phyloP scores from a whole-genome alignment of 2,113 vertebrate genomes.

The Cacatua alba region DNA sequence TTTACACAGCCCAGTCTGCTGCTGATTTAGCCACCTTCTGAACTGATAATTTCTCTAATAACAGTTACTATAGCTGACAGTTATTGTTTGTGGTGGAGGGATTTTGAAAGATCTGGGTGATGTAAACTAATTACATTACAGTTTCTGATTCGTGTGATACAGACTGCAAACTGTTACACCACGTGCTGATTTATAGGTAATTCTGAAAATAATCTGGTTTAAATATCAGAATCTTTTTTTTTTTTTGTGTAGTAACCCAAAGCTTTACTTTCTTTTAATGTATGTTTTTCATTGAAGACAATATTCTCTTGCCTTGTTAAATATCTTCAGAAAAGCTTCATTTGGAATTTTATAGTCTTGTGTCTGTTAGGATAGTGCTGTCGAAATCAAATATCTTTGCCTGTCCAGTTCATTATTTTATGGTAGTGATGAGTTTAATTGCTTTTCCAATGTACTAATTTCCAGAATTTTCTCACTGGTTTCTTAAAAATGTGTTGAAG shows the following conservation, averaged over 20 bases:
- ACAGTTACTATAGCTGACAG: not conserved
- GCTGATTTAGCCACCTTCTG: not conserved
- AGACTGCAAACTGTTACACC: not conserved
- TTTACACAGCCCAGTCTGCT: not conserved
- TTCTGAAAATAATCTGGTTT: not conserved
- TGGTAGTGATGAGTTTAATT: not conserved
- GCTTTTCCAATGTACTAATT: not conserved
- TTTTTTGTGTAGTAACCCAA: not conserved
- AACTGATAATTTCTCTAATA: not conserved
- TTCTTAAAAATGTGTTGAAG: slow-evolving; percentile 8
- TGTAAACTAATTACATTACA: not conserved
- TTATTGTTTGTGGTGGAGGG: not conserved
- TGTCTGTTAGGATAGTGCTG: not conserved
- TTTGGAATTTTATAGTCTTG: not conserved
- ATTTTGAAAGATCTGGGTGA: slow-evolving; percentile 11
- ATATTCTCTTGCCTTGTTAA: not conserved
- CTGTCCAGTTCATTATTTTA: not conserved
- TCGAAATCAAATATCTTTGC: not conserved
- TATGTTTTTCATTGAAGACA: not conserved
- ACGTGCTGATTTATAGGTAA: not conserved
- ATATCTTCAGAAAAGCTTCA: not conserved
- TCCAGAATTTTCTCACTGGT: not conserved
- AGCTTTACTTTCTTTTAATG: not conserved
- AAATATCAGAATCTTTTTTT: not conserved
- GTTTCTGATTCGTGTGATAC: not conserved